These are phyloP conservation scores for Spisula solida DNA, from an alignment of 2,888 invertebrate species.

Conservation along the genomic window DNA sequence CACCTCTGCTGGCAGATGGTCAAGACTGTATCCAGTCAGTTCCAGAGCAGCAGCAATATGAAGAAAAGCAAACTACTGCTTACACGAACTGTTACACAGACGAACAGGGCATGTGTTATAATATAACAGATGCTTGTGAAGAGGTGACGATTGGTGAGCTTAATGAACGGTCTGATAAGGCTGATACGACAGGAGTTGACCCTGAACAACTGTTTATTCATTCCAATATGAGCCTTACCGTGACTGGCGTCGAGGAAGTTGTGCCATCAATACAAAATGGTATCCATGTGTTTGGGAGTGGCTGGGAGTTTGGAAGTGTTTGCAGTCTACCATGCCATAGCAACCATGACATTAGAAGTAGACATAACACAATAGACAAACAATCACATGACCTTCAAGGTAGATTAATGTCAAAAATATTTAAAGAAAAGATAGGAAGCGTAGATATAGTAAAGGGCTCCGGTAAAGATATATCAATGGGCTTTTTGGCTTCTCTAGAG, in stretches of 20 bases:
- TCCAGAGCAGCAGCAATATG: not conserved
- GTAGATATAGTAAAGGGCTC: not conserved
- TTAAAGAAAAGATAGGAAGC: conserved; percentile 43
- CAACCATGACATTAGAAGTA: conserved; percentile 15
- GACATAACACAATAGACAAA: not conserved
- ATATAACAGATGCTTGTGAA: not conserved
- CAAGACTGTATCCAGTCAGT: not conserved
- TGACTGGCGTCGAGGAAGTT: not conserved
- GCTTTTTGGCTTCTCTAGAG: not conserved
- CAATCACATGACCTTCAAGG: not conserved
- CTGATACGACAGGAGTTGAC: not conserved
- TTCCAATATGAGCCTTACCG: conserved; percentile 23
- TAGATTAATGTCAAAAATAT: conserved; percentile 35
- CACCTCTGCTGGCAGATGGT: conserved; percentile 30
- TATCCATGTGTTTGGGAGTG: conserved; percentile 59
- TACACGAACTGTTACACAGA: not conserved
- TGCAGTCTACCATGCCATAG: conserved; percentile 56
- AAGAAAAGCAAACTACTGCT: not conserved
- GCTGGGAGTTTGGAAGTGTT: conserved; percentile 73
- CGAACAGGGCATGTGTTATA: not conserved
- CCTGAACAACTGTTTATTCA: not conserved
- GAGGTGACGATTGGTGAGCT: not conserved
- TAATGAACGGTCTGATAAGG: not conserved
- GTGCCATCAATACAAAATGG: conserved; percentile 15
- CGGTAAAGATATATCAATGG: not conserved